Conservation (phyloP, 2,888 invertebrate genomes). For the Dryocosmus kuriphilus region DNA sequence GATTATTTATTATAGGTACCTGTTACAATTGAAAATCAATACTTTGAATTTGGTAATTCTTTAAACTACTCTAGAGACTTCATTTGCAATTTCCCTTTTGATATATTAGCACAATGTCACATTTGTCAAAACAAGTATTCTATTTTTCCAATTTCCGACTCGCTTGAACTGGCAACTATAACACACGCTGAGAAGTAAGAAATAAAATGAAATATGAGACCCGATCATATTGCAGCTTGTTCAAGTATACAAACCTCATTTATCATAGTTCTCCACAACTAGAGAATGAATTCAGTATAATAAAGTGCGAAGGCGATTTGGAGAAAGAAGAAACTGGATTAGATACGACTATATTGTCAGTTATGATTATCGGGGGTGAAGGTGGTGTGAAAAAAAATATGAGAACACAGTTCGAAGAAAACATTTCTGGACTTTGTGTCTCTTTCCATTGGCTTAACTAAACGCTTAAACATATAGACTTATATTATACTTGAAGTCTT, state of each 20-base stretch:
- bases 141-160: slow-evolving; percentile 7
- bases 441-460: background rate
- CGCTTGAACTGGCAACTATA: slow-evolving; percentile 13
- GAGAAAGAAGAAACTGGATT: slow-evolving; percentile 23
- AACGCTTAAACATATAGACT: background rate
- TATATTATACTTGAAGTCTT: slow-evolving; percentile 13
- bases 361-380: slow-evolving; percentile 13
- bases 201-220: slow-evolving; percentile 20
- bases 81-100: background rate
- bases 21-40: background rate
- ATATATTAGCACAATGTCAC: background rate
- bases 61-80: background rate
- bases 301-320: slow-evolving; percentile 31
- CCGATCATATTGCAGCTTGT: background rate
- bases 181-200: slow-evolving; percentile 13
- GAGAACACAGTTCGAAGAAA: slow-evolving; percentile 6
- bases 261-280: background rate
- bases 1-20: background rate
- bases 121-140: slow-evolving; percentile 16
- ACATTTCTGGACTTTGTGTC: background rate
- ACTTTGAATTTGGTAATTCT: background rate
- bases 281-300: background rate
- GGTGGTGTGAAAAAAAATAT: background rate
- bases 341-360: slow-evolving; percentile 3
- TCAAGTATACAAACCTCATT: slow-evolving; percentile 11